Evolutionary conservation across 1,140 invertebrate species (phyloP).

Genomic region (Drosophila yakuba): DNA sequence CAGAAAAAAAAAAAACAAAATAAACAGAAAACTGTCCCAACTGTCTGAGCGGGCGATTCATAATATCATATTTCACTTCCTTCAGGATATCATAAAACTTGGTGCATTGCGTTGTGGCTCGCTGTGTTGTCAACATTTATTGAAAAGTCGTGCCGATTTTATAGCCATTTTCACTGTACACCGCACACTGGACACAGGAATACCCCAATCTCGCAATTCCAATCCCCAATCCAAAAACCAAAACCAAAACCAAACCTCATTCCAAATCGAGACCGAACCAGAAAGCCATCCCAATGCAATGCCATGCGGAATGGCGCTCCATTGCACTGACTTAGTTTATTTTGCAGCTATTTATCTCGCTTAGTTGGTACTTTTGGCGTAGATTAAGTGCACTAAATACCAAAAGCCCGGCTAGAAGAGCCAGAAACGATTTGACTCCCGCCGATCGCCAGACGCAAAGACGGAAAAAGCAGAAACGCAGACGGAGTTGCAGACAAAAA

Average conservation of each 20-base stretch:
- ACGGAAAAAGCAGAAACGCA: constrained; percentile 50
- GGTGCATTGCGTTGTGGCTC: constrained; percentile 65
- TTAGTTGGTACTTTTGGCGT: constrained; percentile 81
- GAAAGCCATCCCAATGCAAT: constrained; percentile 30
- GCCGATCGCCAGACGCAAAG: constrained; percentile 54
- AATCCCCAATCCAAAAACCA: constrained; percentile 2
- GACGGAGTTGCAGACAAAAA: constrained; percentile 40
- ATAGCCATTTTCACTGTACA: constrained; percentile 78
- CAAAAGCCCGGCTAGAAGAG: constrained; percentile 55
- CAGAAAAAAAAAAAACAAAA: constrained; percentile 18
- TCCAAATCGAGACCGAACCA: neutral
- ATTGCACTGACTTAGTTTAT: constrained; percentile 72
- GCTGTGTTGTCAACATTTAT: constrained; percentile 84
- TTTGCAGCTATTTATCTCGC: constrained; percentile 84
- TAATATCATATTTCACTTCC: constrained; percentile 84
- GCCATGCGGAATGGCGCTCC: constrained; percentile 54
- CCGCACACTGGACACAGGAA: constrained; percentile 34
- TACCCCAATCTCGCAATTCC: constrained; percentile 28
- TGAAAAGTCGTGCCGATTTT: constrained; percentile 84
- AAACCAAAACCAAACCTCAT: neutral
- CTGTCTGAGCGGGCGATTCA: constrained; percentile 77
- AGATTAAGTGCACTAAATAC: constrained; percentile 84
- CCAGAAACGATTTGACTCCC: constrained; percentile 67
- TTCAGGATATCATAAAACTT: constrained; percentile 84
- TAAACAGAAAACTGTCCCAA: constrained; percentile 70